Conservation (phyloP, 2,797 vertebrate species). For the Coracias cyanogaster region DNA sequence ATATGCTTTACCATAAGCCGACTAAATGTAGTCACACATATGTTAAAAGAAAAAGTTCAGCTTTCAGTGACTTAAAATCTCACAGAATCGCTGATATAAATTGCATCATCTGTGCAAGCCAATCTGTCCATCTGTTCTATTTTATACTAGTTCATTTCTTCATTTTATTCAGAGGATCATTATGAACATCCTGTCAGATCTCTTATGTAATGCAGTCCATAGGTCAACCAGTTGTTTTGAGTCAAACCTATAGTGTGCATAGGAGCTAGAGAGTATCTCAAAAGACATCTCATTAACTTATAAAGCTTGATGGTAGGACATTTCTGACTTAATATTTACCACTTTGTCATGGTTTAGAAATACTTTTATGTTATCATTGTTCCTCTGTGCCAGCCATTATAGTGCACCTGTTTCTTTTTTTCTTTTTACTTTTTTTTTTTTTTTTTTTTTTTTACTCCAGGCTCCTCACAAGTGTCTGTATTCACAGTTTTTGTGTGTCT, state of each 20-base stretch:
- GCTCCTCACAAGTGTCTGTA: not conserved
- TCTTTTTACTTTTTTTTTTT: not conserved
- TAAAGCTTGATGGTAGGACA: not conserved
- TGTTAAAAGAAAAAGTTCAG: slow-evolving; percentile 6
- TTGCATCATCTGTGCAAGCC: not conserved
- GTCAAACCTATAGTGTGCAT: not conserved
- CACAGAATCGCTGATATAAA: not conserved
- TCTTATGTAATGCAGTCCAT: not conserved
- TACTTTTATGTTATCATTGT: not conserved
- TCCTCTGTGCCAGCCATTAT: not conserved
- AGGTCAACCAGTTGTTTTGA: not conserved
- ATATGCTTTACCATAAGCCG: not conserved
- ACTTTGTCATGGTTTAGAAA: not conserved
- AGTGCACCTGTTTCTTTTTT: slow-evolving; percentile 29
- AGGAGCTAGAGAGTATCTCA: not conserved
- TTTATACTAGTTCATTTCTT: not conserved
- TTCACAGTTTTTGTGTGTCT: slow-evolving; percentile 29
- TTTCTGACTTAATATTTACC: not conserved
- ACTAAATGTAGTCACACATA: not conserved
- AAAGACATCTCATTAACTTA: not conserved
- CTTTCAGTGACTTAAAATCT: slow-evolving; percentile 37
- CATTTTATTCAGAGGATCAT: not conserved
- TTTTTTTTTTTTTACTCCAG: rapidly evolving
- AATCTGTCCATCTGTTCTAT: not conserved
- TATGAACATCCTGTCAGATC: not conserved